A percentile compares a stretch with the other conserved stretches of the same genome.
Conservation (phyloP, 2,797 vertebrate species). For the Miichthys miiuy region DNA sequence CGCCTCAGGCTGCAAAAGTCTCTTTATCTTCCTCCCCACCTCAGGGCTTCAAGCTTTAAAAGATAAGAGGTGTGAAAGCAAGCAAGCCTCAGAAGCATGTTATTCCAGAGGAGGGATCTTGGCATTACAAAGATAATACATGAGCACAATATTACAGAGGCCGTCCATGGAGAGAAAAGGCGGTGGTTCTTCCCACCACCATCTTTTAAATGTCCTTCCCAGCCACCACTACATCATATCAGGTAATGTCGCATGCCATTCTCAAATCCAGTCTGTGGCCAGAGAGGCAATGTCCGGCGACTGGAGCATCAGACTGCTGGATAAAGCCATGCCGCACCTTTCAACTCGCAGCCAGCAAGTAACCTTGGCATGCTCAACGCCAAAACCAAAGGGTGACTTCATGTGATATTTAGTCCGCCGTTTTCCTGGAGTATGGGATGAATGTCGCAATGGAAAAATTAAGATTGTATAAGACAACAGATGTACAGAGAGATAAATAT, state of each 20-base stretch:
- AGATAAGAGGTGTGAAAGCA: conserved; percentile 66
- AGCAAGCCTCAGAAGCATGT: conserved; percentile 67
- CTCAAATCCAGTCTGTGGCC: conserved; percentile 65
- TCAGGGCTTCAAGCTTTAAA: conserved; percentile 59
- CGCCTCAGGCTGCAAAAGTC: conserved; percentile 50
- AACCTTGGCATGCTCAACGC: conserved; percentile 63
- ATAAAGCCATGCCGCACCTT: conserved; percentile 72
- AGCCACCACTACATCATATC: conserved; percentile 47
- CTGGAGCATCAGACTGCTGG: conserved; percentile 54
- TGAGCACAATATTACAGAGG: conserved; percentile 75
- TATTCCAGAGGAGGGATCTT: conserved; percentile 73
- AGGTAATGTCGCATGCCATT: conserved; percentile 55
- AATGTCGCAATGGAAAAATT: conserved; percentile 48
- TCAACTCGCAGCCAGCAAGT: conserved; percentile 62
- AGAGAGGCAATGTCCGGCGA: conserved; percentile 39
- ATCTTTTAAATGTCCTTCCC: conserved; percentile 50
- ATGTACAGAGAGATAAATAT: conserved; percentile 66
- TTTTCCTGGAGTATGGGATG: conserved; percentile 55
- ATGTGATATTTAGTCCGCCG: conserved; percentile 45
- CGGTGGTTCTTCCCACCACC: conserved; percentile 45
- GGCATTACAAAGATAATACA: conserved; percentile 77
- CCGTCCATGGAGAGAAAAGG: conserved; percentile 62
- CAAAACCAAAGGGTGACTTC: conserved; percentile 57
- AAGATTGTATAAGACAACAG: conserved; percentile 56
- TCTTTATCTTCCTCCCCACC: conserved; percentile 44